Base-by-base conservation (phyloP, 2,888 invertebrate species). In the Ditula angustiorana region DNA sequence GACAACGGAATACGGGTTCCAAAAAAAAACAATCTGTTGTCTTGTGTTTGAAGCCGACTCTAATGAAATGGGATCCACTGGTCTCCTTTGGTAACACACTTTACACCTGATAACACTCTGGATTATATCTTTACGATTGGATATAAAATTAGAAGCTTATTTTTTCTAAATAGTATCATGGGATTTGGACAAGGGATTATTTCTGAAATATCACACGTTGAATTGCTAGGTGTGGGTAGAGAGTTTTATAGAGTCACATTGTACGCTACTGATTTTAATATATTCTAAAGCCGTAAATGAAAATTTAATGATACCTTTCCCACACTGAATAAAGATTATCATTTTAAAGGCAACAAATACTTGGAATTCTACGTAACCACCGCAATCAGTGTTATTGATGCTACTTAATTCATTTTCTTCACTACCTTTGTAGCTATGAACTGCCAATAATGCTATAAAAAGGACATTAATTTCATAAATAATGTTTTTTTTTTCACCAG, bases 21-120 rank as follows among this genome's bases (percentile, higher is more conserved):
- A 56, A 66, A 69, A 33, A n/a, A 67, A 58, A 58, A 58, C 47
- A 10, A 52, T 47, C 75, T 72, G 74, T 61, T 72, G 72, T 73
- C 69, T 76, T 70, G 73, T 74, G 76, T 79, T 81, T 74, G 71
- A 68, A 73, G 73, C 76, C 70, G 74, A 77, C 74, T 81, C 78
- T 86, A 87, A 87, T 86, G 84, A 84, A 81, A 80, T 78, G 67
- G 76, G 77, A 67, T 62, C 44, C 59, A 70, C 69, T 67, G 72
- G 65, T 67, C 65, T 69, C 57, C 71, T 72, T 68, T 67, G 66
- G 74, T 69, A 67, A 74, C 71, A 72, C 75, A 74, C 78, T 79
- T 77, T 78, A 74, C 74, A 67, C 71, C 67, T 63, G 74, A 74
- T 74, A 72, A 71, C 69, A 66, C 56, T 49, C 57, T 61, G 67